Conservation (phyloP, 2,113 vertebrate genomes). For the Trochalopteron elliotii region DNA sequence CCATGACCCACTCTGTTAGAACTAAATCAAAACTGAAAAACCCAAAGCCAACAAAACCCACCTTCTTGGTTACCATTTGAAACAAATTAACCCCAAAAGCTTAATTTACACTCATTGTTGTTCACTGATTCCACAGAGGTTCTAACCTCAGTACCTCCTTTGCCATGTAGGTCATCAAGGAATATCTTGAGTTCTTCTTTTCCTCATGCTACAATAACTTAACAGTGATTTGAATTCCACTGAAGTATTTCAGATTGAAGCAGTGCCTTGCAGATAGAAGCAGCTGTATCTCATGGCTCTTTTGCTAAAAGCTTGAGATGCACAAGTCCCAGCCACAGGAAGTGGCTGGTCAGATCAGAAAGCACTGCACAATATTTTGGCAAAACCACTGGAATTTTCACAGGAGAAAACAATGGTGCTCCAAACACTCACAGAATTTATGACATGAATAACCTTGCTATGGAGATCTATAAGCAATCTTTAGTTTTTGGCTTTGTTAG, state of each 20-base stretch:
- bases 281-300: background rate
- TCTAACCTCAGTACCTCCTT: background rate
- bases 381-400: background rate
- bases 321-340: background rate
- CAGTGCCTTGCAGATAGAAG: background rate
- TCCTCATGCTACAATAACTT: background rate
- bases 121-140: background rate
- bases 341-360: background rate
- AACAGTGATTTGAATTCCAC: background rate
- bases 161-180: background rate
- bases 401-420: background rate
- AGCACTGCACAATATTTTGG: background rate
- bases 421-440: background rate
- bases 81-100: background rate
- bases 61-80: background rate
- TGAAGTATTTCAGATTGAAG: background rate
- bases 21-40: background rate
- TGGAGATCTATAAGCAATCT: background rate
- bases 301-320: background rate
- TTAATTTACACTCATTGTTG: background rate
- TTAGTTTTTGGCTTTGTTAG: background rate
- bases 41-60: accelerated
- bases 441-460: background rate
- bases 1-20: background rate
- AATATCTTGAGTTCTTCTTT: background rate